A percentile compares a stretch with the other conserved stretches of the same genome.
Conservation (phyloP, 1,140 invertebrate genomes). For the Chlorops oryzae region DNA sequence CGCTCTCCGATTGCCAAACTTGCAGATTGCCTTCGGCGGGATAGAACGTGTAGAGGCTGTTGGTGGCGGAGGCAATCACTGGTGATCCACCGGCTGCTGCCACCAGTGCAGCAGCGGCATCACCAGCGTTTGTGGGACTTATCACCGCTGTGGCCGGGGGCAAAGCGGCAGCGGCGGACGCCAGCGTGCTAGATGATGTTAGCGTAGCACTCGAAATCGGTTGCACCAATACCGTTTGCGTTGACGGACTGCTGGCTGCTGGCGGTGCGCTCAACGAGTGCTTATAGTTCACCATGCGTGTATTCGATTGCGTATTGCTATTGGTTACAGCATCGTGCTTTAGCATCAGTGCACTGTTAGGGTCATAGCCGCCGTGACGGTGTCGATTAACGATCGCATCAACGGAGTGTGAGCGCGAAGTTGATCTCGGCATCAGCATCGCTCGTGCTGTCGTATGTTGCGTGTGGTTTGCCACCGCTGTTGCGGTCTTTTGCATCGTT, state of each 20-base stretch:
- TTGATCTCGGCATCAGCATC: constrained; percentile 14
- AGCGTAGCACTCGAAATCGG: constrained; percentile 42
- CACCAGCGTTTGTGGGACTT: constrained; percentile 26
- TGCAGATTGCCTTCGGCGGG: constrained; percentile 45
- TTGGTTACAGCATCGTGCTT: constrained; percentile 27
- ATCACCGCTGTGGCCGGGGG: constrained; percentile 12
- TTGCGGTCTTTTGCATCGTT: background rate
- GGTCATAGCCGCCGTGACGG: constrained; percentile 32
- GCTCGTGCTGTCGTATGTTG: background rate
- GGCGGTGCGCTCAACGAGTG: constrained; percentile 13
- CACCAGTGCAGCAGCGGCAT: constrained; percentile 20
- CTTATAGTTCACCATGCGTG: constrained; percentile 41
- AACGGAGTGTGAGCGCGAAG: constrained; percentile 40
- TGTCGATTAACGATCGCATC: constrained; percentile 39
- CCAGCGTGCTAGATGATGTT: constrained; percentile 17
- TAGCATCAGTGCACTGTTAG: constrained; percentile 34
- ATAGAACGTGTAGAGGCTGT: constrained; percentile 46
- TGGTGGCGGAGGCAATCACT: constrained; percentile 43
- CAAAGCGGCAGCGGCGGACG: constrained; percentile 20
- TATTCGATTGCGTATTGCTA: too few species aligned
- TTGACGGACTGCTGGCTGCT: constrained; percentile 13
- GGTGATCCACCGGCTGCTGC: constrained; percentile 26
- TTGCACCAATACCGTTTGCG: constrained; percentile 34
- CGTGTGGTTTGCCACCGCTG: constrained; percentile 5
- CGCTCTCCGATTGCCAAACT: constrained; percentile 44